Conservation (phyloP, 2,113 vertebrate species). For the Caranx melampygus region DNA sequence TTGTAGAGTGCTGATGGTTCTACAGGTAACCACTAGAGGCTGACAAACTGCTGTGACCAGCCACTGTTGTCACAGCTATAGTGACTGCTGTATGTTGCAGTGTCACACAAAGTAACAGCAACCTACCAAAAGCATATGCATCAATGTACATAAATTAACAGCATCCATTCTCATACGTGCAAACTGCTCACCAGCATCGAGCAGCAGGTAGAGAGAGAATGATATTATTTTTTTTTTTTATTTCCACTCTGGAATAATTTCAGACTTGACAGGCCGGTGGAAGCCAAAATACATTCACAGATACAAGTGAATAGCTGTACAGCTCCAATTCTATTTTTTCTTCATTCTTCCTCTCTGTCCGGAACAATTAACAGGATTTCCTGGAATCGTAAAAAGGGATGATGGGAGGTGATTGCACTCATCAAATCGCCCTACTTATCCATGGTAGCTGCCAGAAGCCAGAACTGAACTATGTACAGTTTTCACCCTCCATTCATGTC, state of each 20-base stretch:
- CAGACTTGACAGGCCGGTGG: not conserved
- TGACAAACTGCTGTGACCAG: constrained; percentile 75
- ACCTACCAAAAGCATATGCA: constrained; percentile 1
- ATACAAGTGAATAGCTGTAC: not conserved
- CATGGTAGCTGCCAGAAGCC: constrained; percentile 17
- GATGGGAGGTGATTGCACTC: constrained; percentile 32
- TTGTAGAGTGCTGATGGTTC: constrained; percentile 26
- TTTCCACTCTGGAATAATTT: not conserved
- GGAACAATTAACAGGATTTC: constrained; percentile 18
- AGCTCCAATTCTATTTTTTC: not conserved
- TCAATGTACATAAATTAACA: not conserved
- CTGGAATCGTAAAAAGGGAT: constrained; percentile 3
- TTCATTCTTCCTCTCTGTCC: not conserved
- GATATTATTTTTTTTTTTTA: too few relatives aligned
- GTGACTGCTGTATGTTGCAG: constrained; percentile 18
- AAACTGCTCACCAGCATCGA: not conserved
- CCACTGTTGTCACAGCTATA: constrained; percentile 11
- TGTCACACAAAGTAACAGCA: constrained; percentile 49
- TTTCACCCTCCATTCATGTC: constrained; percentile 48
- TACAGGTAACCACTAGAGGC: constrained; percentile 80
- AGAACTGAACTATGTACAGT: constrained; percentile 28
- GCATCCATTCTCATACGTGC: not conserved
- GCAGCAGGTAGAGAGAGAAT: not conserved
- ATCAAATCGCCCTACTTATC: constrained; percentile 22
- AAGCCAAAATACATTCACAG: not conserved